Base-by-base conservation (phyloP, 2,797 vertebrate genomes). In the Capromys pilorides region DNA sequence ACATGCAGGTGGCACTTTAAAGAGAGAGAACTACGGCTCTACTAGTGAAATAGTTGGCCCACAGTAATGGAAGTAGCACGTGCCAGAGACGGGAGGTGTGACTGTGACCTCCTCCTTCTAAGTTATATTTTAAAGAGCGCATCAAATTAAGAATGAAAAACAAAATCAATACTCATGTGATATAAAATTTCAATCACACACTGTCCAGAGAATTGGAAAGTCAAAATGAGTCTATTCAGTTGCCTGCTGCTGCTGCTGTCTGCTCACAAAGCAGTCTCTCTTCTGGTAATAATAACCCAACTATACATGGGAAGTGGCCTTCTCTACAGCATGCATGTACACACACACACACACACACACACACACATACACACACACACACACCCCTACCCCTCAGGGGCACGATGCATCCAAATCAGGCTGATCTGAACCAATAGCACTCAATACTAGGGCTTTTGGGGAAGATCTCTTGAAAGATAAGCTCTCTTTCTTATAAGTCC, bases 131-230 rank as follows among this genome's bases (percentile, higher is more conserved):
- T 59, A 71, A 79, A 92, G 91, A 90, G 41, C 67, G 54, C 54
- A 85, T 90, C 64, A 91, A 88, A 88, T 88, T 88, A 88, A 81
- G 36, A 31, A 69, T 67, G 39, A 82, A 93, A 84, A 94, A 26
- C 73, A 54, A 94, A 92, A 84, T 67, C 73, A 67, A 87, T 69
- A 95, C 8, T 49, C 18, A 57, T 19, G 26, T 26, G 22, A 83
- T 28, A 13, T 4, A 75, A 49, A 8, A 73, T 36, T 93, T 93
- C 39, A 19, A 36, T 64, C 41, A 84, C 41, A 85, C 3, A 78
- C 36, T 80, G 77, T 84, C 78, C 14, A 57, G 54, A 73, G 22
- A 91, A 82, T 62, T 77, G 5, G 26, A 39, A 90, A 79, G 62
- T 69, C 33, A 26, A 54, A 33, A 19, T 26, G 26, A 61, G 61